Evolutionary conservation across 2,113 vertebrate genomes (phyloP).

Genomic region (Notechis scutatus): DNA sequence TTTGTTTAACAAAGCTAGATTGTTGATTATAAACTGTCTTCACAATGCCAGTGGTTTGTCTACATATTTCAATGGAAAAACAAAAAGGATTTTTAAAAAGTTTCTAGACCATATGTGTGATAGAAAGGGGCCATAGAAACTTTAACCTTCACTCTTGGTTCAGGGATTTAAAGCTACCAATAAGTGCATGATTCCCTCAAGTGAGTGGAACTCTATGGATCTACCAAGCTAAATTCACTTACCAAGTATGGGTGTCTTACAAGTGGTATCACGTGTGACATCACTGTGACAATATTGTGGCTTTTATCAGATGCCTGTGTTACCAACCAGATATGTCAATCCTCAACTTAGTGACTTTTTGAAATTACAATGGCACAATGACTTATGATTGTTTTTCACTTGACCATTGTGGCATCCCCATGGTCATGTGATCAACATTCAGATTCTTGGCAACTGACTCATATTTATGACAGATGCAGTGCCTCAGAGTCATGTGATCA

Average conservation of each 20-base stretch:
- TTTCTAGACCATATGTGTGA: conserved; percentile 7
- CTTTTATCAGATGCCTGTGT: background rate
- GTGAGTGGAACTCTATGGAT: background rate
- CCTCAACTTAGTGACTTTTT: background rate
- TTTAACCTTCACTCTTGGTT: conserved; percentile 6
- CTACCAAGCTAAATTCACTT: background rate
- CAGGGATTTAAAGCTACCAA: conserved; percentile 28
- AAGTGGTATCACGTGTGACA: background rate
- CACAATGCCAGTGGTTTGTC: conserved; percentile 10
- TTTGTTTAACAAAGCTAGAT: conserved; percentile 7
- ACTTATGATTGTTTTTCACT: background rate
- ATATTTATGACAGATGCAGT: background rate
- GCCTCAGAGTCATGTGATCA: background rate
- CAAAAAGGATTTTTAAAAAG: background rate
- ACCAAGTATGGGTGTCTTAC: background rate
- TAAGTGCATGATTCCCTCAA: background rate
- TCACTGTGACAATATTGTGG: background rate
- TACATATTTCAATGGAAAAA: background rate
- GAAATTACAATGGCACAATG: background rate
- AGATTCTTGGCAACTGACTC: background rate
- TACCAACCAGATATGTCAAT: background rate
- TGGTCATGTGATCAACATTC: background rate
- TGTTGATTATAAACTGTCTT: conserved; percentile 22
- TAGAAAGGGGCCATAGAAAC: background rate
- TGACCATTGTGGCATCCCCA: background rate